These are phyloP conservation scores for Proisotoma minuta DNA, from an alignment of 2,888 invertebrate genomes.

Conservation along the genomic window DNA sequence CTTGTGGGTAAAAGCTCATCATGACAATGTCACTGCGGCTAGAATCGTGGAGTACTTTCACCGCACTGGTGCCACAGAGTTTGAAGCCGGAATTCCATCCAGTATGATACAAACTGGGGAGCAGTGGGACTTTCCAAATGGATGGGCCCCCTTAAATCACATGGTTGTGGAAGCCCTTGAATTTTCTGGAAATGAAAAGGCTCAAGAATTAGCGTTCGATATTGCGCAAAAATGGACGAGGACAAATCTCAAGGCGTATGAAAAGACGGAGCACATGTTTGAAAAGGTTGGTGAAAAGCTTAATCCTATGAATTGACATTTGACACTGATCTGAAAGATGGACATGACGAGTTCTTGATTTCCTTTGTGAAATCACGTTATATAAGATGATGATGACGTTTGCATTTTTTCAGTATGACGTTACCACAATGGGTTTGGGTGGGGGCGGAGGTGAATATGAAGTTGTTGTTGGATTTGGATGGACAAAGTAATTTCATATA, in stretches of 20 bases:
- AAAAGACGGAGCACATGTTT: slow-evolving; percentile 61
- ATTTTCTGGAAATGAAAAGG: slow-evolving; percentile 62
- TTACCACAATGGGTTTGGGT: slow-evolving; percentile 59
- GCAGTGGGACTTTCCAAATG: slow-evolving; percentile 48
- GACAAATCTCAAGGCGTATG: slow-evolving; percentile 71
- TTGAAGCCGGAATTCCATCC: slow-evolving; percentile 73
- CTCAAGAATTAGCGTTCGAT: slow-evolving; percentile 62
- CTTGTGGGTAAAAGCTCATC: slow-evolving; percentile 59
- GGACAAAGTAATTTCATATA: too few species aligned
- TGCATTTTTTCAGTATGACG: slow-evolving; percentile 59
- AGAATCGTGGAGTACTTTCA: slow-evolving; percentile 63
- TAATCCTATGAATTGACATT: too few species aligned
- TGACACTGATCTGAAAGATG: slow-evolving; percentile 34
- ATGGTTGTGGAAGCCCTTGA: slow-evolving; percentile 73
- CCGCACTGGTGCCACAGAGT: slow-evolving; percentile 58
- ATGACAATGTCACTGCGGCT: not conserved
- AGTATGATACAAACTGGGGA: slow-evolving; percentile 73
- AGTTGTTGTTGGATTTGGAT: slow-evolving; percentile 86
- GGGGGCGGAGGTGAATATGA: slow-evolving; percentile 89
- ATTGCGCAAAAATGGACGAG: slow-evolving; percentile 76
- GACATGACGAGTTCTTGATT: too few species aligned
- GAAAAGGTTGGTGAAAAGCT: too few species aligned
- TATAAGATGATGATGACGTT: not conserved
- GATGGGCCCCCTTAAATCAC: slow-evolving; percentile 86
- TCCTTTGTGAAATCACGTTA: not conserved